These are phyloP conservation scores for Camponotus floridanus DNA, from an alignment of 1,140 invertebrate genomes.

Conservation along the genomic window DNA sequence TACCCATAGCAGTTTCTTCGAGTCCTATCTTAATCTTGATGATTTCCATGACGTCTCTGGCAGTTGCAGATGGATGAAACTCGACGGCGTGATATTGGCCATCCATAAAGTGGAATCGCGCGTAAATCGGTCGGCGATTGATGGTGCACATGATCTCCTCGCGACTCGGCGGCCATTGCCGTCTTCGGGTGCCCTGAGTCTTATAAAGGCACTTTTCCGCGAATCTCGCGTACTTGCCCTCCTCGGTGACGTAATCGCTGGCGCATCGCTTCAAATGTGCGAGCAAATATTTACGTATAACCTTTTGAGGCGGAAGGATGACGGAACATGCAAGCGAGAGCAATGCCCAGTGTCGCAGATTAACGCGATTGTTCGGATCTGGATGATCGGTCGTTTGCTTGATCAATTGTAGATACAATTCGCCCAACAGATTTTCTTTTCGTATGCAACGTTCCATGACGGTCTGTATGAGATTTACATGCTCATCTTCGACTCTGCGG, in stretches of 20 bases:
- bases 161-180: conserved; percentile 96
- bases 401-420: conserved; percentile 97
- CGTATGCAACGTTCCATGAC: conserved; percentile 96
- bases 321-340: conserved; percentile 95
- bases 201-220: conserved; percentile 96
- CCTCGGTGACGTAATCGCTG: conserved; percentile 95
- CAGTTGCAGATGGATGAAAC: conserved; percentile 97
- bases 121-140: conserved; percentile 95
- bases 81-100: conserved; percentile 97
- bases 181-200: conserved; percentile 93
- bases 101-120: conserved; percentile 97
- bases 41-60: conserved; percentile 95
- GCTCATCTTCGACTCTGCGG: conserved; percentile 92
- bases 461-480: conserved; percentile 94
- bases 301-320: conserved; percentile 93
- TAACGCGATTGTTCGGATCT: conserved; percentile 95
- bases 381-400: conserved; percentile 97
- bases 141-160: conserved; percentile 98
- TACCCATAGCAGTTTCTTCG: conserved; percentile 92
- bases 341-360: conserved; percentile 96
- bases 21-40: conserved; percentile 97
- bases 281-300: conserved; percentile 95
- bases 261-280: conserved; percentile 95
- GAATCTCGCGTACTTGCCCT: conserved; percentile 97
- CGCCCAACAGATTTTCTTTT: conserved; percentile 94